Evolutionary conservation across 1,140 invertebrate genomes (phyloP).

Genomic region (Homarus americanus): DNA sequence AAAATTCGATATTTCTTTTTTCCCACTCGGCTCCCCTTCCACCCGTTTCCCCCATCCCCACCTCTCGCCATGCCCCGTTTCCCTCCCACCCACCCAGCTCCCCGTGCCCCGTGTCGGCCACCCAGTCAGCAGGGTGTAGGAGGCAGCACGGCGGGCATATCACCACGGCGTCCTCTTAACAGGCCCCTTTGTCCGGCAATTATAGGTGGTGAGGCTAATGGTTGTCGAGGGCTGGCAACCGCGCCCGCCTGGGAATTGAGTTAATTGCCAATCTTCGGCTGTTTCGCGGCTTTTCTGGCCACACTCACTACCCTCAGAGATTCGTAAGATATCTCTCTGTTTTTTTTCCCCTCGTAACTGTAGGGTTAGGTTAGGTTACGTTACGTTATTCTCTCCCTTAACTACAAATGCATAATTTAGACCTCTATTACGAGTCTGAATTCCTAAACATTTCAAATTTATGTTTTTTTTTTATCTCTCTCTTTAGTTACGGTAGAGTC

Average conservation of each 20-base stretch:
- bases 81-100: not conserved
- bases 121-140: constrained; percentile 3
- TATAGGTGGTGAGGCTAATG: constrained; percentile 58
- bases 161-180: constrained; percentile 40
- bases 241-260: constrained; percentile 45
- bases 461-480: too few relatives aligned
- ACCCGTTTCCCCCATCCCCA: not conserved
- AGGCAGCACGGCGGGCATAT: constrained; percentile 28
- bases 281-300: constrained; percentile 48
- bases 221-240: constrained; percentile 44
- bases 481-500: too few relatives aligned
- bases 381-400: too few relatives aligned
- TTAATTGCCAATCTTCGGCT: constrained; percentile 51
- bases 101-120: not conserved
- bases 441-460: too few relatives aligned
- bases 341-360: too few relatives aligned
- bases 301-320: constrained; percentile 9
- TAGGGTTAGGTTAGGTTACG: too few relatives aligned
- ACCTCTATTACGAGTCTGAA: too few relatives aligned
- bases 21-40: not conserved
- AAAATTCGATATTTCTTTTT: too few relatives aligned
- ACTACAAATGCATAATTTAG: too few relatives aligned
- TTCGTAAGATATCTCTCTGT: too few relatives aligned
- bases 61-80: not conserved
- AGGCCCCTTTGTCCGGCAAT: constrained; percentile 61